Conservation (phyloP, 2,113 vertebrate genomes). For the Butastur rufipennis region DNA sequence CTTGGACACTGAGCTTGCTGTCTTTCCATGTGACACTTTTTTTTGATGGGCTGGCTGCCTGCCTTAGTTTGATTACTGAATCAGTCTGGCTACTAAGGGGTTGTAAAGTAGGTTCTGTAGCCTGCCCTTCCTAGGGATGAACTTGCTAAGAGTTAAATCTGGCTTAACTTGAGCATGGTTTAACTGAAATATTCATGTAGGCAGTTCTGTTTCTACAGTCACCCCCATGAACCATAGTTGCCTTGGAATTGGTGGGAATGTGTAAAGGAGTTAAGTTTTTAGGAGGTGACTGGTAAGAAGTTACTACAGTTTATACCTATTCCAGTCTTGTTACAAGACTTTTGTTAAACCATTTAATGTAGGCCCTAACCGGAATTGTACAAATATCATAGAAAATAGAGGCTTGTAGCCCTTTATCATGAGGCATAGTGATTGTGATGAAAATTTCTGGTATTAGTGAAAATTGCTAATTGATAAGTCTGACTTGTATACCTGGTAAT, state of each 20-base stretch:
- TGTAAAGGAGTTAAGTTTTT: neutral
- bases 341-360: neutral
- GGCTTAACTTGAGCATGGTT: neutral
- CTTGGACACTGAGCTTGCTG: neutral
- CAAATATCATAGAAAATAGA: neutral
- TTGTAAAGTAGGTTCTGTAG: neutral
- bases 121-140: fast-evolving
- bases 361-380: neutral
- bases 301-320: neutral
- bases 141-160: fast-evolving
- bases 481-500: fast-evolving
- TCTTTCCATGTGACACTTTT: neutral
- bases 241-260: neutral
- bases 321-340: neutral
- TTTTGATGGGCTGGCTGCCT: neutral
- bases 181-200: neutral
- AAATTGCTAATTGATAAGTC: neutral
- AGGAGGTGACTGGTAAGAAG: neutral
- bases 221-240: neutral
- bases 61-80: neutral
- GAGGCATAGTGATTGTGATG: too few species aligned
- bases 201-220: neutral
- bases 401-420: neutral
- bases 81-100: neutral
- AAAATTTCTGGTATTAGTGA: neutral